A percentile compares a stretch with the other conserved stretches of the same genome.
phyloP scores from a whole-genome alignment of 2,113 vertebrate genomes.

The Fregetta grallaria region DNA sequence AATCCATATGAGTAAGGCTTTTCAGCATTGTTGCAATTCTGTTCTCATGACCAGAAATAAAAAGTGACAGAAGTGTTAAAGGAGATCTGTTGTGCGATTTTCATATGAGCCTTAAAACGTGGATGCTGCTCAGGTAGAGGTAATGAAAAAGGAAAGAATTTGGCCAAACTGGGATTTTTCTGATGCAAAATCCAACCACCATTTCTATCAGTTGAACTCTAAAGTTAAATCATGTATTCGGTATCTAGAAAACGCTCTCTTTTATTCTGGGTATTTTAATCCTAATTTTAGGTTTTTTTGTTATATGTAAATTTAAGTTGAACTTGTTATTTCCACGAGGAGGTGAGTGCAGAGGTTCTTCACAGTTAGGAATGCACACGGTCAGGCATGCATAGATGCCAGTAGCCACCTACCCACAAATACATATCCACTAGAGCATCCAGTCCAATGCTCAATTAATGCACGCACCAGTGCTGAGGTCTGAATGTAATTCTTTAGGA shows the following conservation, averaged over 20 bases:
- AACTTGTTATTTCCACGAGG: accelerated
- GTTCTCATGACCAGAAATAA: background rate
- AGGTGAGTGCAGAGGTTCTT: background rate
- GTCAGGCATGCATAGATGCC: background rate
- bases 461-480: background rate
- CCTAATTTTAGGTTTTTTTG: background rate
- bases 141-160: background rate
- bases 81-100: background rate
- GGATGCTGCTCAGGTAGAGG: background rate
- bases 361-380: background rate
- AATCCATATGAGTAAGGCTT: background rate
- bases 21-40: background rate
- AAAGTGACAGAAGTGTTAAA: background rate
- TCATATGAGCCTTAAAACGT: background rate
- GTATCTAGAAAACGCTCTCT: background rate
- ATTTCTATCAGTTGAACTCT: background rate
- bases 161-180: background rate
- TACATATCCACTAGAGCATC: background rate
- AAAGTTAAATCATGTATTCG: background rate
- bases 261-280: background rate
- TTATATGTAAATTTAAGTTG: background rate
- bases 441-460: background rate
- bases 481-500: background rate
- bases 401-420: background rate
- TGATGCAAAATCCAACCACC: background rate